Conservation (phyloP, 2,888 invertebrate genomes). For the Dryadula phaetusa region DNA sequence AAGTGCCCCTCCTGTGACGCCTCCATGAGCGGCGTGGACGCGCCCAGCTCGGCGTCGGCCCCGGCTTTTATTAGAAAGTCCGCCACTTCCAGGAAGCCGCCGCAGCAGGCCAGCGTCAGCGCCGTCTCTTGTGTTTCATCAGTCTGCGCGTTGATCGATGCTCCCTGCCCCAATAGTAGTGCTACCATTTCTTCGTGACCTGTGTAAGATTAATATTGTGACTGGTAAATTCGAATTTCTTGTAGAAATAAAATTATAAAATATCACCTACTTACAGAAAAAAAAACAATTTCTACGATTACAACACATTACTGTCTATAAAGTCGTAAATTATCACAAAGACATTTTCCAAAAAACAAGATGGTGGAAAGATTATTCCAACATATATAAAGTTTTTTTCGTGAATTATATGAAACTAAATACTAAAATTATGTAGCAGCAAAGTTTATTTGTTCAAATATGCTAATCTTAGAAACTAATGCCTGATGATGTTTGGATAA, state of each 20-base stretch:
- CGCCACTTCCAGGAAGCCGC: constrained; percentile 95
- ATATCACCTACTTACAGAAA: too few species aligned
- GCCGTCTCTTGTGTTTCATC: constrained; percentile 99
- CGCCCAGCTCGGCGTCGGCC: constrained; percentile 97
- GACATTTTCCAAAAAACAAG: too few species aligned
- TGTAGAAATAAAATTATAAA: too few species aligned
- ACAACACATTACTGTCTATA: too few species aligned
- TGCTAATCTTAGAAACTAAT: too few species aligned
- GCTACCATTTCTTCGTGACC: constrained; percentile 99
- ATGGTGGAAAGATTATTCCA: too few species aligned
- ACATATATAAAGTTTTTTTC: too few species aligned
- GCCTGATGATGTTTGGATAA: too few species aligned
- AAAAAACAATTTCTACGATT: not conserved
- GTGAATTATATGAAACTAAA: too few species aligned
- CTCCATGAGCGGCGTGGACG: constrained; percentile 99
- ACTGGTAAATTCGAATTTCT: not conserved
- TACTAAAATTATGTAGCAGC: too few species aligned
- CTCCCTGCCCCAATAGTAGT: constrained; percentile 95
- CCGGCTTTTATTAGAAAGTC: constrained; percentile 98
- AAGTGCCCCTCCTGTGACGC: constrained; percentile 99
- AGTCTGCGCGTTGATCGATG: constrained; percentile 98
- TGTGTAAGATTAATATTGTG: constrained; percentile 40
- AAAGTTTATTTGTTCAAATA: too few species aligned
- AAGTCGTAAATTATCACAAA: too few species aligned
- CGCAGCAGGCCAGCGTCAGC: constrained; percentile 96